phyloP scores from a whole-genome alignment of 2,113 vertebrate species.

The Tragelaphus scriptus region DNA sequence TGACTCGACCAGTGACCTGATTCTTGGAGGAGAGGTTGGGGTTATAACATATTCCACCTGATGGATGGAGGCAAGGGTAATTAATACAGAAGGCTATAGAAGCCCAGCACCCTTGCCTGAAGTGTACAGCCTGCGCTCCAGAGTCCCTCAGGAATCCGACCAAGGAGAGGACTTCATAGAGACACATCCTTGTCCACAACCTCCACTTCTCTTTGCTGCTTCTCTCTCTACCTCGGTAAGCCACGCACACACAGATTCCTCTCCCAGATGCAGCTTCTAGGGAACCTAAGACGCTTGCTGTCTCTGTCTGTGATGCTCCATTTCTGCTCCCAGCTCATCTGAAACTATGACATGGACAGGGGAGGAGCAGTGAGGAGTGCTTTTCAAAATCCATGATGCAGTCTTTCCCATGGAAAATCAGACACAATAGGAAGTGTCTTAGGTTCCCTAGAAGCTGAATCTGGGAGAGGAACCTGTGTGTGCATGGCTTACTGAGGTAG shows the following conservation, averaged over 20 bases:
- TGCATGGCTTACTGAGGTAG: background rate
- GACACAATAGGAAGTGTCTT: background rate
- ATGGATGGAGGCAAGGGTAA: rapidly evolving
- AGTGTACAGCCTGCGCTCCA: background rate
- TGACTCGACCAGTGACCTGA: background rate
- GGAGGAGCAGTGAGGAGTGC: background rate
- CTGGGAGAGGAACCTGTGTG: background rate
- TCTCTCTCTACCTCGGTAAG: background rate
- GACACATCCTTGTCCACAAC: background rate
- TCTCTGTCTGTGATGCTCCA: background rate
- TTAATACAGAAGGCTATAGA: background rate
- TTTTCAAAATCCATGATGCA: background rate
- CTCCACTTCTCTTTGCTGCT: background rate
- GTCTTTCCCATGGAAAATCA: background rate
- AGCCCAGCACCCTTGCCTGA: background rate
- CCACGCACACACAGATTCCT: background rate
- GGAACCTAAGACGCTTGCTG: background rate
- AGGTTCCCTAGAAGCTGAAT: background rate
- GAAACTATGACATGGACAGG: background rate
- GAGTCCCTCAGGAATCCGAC: background rate
- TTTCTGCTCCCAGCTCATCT: background rate
- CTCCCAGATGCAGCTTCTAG: background rate
- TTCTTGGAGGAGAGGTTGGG: background rate
- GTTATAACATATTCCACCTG: background rate
- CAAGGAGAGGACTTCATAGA: background rate